Percentiles rank a stretch among this genome's conserved stretches.
phyloP scores from a whole-genome alignment of 2,113 vertebrate genomes.

The Mungos mungo region DNA sequence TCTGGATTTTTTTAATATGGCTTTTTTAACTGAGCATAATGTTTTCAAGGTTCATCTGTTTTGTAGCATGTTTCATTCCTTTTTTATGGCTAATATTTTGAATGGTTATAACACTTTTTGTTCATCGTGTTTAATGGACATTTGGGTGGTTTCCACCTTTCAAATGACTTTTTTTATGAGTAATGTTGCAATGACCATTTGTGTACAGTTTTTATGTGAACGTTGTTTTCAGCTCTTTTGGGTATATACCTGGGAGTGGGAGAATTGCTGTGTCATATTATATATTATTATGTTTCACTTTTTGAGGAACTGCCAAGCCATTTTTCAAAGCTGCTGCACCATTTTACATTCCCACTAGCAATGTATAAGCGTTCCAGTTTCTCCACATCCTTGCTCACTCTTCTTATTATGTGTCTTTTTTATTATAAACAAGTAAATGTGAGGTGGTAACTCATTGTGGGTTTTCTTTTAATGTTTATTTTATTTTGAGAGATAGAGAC shows the following conservation, averaged over 20 bases:
- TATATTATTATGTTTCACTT: neutral
- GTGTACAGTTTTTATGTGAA: neutral
- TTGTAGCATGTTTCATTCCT: neutral
- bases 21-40: neutral
- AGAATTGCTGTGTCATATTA: neutral
- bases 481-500: too few relatives aligned
- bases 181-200: neutral
- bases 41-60: neutral
- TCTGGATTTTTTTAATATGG: neutral
- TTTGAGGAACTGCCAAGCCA: neutral
- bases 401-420: neutral
- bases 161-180: neutral
- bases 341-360: neutral
- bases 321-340: neutral
- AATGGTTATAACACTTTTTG: neutral
- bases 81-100: slow-evolving; percentile 7
- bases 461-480: too few relatives aligned
- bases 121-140: neutral
- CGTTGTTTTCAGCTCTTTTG: neutral
- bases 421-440: neutral
- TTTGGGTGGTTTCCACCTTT: neutral
- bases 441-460: neutral
- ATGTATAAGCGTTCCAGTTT: neutral
- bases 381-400: neutral
- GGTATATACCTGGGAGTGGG: neutral